Conservation (phyloP, 2,888 invertebrate species). For the Lasioglossum vierecki region DNA sequence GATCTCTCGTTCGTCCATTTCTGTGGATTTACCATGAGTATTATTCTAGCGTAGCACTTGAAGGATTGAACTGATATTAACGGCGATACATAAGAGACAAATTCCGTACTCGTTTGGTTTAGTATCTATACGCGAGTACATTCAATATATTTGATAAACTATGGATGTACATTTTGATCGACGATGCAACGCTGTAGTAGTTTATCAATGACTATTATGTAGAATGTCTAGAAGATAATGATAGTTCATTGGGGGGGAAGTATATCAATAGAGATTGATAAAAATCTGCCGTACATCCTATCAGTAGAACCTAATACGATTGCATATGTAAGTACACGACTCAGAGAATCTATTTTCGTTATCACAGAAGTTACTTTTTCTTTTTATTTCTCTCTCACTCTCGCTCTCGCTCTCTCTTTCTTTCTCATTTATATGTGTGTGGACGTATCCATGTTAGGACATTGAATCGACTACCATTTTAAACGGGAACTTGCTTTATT, state of each 20-base stretch:
- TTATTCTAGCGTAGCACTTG: slow-evolving; percentile 1
- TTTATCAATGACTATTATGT: background rate
- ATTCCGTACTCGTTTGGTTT: background rate
- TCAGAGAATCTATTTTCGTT: slow-evolving; percentile 28
- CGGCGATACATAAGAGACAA: background rate
- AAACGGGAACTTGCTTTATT: too few relatives aligned
- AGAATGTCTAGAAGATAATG: slow-evolving; percentile 16
- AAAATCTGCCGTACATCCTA: slow-evolving; percentile 8
- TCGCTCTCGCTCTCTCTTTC: background rate
- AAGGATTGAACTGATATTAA: background rate
- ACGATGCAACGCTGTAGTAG: background rate
- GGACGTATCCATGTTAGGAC: too few relatives aligned
- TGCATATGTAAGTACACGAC: slow-evolving; percentile 28
- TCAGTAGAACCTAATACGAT: slow-evolving; percentile 12
- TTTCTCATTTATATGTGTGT: slow-evolving; percentile 49
- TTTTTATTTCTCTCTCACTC: background rate
- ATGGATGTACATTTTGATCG: background rate
- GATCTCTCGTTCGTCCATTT: background rate
- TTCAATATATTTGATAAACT: background rate
- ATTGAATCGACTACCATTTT: too few relatives aligned
- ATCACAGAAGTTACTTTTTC: slow-evolving; percentile 48
- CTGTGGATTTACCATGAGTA: background rate
- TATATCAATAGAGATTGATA: slow-evolving; percentile 15
- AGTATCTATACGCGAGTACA: background rate
- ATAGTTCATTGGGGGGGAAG: background rate